These are phyloP conservation scores for Saccopteryx leptura DNA, from an alignment of 2,113 vertebrate genomes.

Conservation along the genomic window DNA sequence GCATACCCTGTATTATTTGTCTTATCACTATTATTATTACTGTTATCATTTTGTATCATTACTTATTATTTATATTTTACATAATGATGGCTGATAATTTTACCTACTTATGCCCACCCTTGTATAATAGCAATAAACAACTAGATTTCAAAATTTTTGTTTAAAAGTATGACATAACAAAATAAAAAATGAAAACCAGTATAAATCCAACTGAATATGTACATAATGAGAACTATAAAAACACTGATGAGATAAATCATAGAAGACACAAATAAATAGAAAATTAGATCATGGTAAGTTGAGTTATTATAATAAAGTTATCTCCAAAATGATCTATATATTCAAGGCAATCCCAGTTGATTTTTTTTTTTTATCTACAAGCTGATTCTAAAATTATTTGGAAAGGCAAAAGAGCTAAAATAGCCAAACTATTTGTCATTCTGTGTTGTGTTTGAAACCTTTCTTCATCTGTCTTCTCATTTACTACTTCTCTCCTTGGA, in stretches of 20 bases:
- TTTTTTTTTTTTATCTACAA: not conserved
- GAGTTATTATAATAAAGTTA: not conserved
- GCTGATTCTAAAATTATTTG: not conserved
- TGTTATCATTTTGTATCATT: not conserved
- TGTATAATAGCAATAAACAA: not conserved
- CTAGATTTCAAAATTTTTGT: not conserved
- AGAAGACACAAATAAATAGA: not conserved
- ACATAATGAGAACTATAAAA: not conserved
- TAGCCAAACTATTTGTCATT: not conserved
- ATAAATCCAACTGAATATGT: not conserved
- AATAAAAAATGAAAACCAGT: not conserved
- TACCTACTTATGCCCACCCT: not conserved
- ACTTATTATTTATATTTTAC: not conserved
- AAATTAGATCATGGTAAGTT: accelerated
- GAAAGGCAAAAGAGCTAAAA: not conserved
- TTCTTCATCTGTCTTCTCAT: accelerated
- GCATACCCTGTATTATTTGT: not conserved
- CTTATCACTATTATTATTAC: not conserved
- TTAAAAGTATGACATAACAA: not conserved
- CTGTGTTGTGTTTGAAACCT: too few species aligned
- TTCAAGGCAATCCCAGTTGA: too few species aligned
- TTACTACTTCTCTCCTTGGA: accelerated
- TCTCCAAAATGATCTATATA: not conserved
- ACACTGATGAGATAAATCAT: not conserved
- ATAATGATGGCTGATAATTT: not conserved